Conservation (phyloP, 2,797 vertebrate species). For the Hirundo rustica region DNA sequence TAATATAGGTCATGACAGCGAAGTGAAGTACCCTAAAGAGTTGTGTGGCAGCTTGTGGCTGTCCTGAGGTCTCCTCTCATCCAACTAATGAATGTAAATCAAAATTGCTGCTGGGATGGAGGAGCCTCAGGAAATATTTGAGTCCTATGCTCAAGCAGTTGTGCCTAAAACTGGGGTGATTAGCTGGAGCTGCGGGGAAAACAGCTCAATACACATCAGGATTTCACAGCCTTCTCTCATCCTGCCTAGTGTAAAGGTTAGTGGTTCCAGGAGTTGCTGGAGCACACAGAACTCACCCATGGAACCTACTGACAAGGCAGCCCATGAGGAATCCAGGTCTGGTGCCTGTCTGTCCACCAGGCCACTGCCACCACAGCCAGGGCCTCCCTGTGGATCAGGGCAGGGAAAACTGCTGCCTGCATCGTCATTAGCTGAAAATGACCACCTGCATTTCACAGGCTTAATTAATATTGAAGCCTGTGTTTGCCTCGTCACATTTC, state of each 20-base stretch:
- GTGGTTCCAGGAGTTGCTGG: background rate
- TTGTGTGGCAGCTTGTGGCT: background rate
- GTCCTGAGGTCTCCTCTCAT: background rate
- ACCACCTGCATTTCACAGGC: background rate
- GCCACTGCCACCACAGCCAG: background rate
- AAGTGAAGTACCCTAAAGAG: background rate
- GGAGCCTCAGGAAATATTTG: background rate
- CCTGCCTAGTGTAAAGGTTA: background rate
- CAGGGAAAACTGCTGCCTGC: background rate
- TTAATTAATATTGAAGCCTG: background rate
- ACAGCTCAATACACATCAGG: background rate
- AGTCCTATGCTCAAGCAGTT: background rate
- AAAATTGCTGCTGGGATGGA: background rate
- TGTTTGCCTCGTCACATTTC: background rate
- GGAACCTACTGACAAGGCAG: background rate
- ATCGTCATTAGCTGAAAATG: background rate
- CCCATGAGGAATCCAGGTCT: accelerated
- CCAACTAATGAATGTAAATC: background rate
- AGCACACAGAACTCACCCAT: background rate
- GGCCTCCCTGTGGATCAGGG: background rate
- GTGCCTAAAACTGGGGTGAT: background rate
- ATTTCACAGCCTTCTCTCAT: background rate
- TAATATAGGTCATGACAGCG: background rate
- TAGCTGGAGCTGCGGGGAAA: background rate
- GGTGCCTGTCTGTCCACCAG: background rate